Percentiles rank a stretch among this genome's conserved stretches.
Evolutionary conservation across 2,113 vertebrate species (phyloP).

Genomic region (Solenodon paradoxus): DNA sequence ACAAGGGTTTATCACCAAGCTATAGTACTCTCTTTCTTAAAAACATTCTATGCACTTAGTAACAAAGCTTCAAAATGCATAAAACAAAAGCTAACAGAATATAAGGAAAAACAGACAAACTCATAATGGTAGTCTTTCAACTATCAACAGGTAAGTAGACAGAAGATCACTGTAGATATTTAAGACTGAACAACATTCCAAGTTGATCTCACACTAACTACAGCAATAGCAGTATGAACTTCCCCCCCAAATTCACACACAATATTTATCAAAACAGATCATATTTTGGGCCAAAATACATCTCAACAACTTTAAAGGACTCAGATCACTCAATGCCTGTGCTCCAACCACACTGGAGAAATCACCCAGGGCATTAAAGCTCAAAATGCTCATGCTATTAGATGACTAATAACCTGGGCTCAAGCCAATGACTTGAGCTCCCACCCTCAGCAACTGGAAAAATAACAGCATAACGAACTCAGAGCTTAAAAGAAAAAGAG

Average conservation of each 20-base stretch:
- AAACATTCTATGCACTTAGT: not conserved
- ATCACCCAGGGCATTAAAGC: not conserved
- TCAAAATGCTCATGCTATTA: not conserved
- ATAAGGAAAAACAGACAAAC: not conserved
- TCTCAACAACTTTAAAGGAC: not conserved
- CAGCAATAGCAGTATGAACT: not conserved
- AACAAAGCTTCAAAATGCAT: not conserved
- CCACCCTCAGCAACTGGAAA: not conserved
- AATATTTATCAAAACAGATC: too few relatives aligned
- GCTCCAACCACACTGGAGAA: not conserved
- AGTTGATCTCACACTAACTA: not conserved
- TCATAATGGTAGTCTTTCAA: not conserved
- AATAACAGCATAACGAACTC: not conserved
- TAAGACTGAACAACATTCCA: not conserved
- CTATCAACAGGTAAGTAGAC: not conserved
- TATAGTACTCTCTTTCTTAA: not conserved
- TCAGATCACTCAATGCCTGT: not conserved
- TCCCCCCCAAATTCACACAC: not conserved
- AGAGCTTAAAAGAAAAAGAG: too few relatives aligned
- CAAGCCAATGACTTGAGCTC: not conserved
- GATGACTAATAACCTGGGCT: not conserved
- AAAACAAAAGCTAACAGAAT: too few relatives aligned
- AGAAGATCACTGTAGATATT: not conserved
- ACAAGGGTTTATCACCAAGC: not conserved
- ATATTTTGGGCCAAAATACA: not conserved